Evolutionary conservation across 2,888 invertebrate genomes (phyloP).

Genomic region (Coelopa pilipes): DNA sequence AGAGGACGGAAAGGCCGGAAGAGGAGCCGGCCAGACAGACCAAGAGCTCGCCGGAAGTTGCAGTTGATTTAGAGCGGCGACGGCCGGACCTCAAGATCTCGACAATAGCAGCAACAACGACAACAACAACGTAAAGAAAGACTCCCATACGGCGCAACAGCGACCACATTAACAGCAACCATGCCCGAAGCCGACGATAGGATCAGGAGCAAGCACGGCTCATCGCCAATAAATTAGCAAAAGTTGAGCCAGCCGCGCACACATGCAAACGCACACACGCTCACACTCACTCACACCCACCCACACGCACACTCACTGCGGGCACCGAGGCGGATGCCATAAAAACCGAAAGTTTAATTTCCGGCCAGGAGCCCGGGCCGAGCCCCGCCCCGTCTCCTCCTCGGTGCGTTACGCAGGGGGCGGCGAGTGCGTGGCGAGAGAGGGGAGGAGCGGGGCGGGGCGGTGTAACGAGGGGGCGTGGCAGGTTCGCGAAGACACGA

Average conservation of each 20-base stretch:
- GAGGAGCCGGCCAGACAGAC: no score
- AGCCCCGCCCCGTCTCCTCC: not conserved
- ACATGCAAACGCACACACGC: constrained; percentile 16
- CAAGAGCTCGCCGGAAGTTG: not conserved
- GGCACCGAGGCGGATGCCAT: constrained; percentile 6
- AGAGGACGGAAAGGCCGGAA: no score
- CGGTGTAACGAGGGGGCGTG: not conserved
- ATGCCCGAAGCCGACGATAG: no score
- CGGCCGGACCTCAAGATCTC: not conserved
- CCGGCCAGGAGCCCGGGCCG: constrained; percentile 11
- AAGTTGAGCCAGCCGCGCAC: constrained; percentile 1
- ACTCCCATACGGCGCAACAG: not conserved
- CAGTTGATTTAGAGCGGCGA: not conserved
- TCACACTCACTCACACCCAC: not conserved
- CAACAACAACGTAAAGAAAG: no score
- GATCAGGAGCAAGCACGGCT: not conserved
- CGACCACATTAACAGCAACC: not conserved
- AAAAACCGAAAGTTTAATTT: constrained; percentile 35
- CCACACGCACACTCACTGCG: not conserved
- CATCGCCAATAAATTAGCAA: constrained; percentile 26
- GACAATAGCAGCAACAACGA: not conserved
- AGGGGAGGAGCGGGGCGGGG: not conserved
- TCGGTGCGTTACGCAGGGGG: not conserved
- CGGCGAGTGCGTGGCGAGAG: not conserved
- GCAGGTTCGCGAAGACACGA: not conserved